Evolutionary conservation across 1,140 invertebrate species (phyloP).

Genomic region (Panagrolaimus sp.): DNA sequence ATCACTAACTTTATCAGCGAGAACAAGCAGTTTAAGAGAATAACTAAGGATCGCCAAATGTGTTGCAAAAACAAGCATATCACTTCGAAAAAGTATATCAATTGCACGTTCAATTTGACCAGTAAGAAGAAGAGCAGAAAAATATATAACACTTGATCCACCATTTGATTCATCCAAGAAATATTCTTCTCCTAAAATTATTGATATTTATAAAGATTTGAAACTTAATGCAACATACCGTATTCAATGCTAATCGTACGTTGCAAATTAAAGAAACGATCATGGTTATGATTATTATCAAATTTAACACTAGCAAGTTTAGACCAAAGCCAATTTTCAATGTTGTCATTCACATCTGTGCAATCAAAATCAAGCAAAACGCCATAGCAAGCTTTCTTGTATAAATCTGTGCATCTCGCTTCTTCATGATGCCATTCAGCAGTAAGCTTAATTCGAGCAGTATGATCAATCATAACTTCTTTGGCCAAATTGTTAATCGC

Average conservation of each 20-base stretch:
- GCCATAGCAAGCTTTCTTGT: constrained; percentile 49
- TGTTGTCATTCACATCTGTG: constrained; percentile 44
- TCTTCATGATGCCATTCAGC: constrained; percentile 51
- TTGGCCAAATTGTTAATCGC: constrained; percentile 26
- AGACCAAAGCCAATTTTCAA: constrained; percentile 57
- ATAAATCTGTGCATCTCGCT: constrained; percentile 32
- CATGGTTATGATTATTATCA: constrained; percentile 26
- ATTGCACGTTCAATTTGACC: constrained; percentile 55
- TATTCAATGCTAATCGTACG: constrained; percentile 46
- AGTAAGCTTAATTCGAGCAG: constrained; percentile 44
- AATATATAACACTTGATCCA: constrained; percentile 41
- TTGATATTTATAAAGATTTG: neutral
- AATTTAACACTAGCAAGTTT: constrained; percentile 41
- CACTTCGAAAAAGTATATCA: constrained; percentile 32
- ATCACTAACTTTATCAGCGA: constrained; percentile 31
- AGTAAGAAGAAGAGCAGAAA: constrained; percentile 52
- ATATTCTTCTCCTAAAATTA: constrained; percentile 52
- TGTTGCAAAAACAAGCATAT: constrained; percentile 39
- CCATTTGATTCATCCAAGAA: constrained; percentile 41
- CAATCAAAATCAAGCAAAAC: constrained; percentile 45
- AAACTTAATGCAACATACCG: constrained; percentile 31
- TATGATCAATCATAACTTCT: constrained; percentile 35
- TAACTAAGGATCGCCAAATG: constrained; percentile 49
- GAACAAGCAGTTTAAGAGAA: constrained; percentile 36
- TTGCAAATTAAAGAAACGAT: constrained; percentile 48